A percentile compares a stretch with the other conserved stretches of the same genome.
These are phyloP conservation scores for Alcedo quadribrachys DNA, from an alignment of 2,797 vertebrate genomes.

Conservation along the genomic window DNA sequence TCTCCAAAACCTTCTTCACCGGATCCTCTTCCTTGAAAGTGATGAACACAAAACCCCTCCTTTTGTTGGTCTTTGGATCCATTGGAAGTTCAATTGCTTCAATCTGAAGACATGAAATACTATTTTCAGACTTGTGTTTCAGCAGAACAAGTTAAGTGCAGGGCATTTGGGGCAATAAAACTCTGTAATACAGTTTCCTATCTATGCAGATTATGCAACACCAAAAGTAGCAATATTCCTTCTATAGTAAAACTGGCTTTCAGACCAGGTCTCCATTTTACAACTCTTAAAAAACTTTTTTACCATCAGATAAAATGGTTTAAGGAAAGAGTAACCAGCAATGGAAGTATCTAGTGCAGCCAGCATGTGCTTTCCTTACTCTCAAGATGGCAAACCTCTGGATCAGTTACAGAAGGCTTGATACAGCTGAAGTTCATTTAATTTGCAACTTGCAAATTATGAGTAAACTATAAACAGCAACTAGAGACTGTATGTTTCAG, in stretches of 20 bases:
- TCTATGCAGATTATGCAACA: neutral
- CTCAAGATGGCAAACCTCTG: neutral
- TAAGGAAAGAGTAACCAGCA: neutral
- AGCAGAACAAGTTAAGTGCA: neutral
- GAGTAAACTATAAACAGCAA: neutral
- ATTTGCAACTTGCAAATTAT: neutral
- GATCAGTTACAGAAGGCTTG: neutral
- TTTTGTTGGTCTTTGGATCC: conserved; percentile 95
- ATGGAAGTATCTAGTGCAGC: neutral
- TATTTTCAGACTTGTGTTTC: conserved; percentile 10
- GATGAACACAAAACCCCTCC: conserved; percentile 97
- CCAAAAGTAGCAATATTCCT: neutral
- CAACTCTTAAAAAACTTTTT: neutral
- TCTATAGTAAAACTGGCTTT: neutral
- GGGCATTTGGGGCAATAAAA: neutral
- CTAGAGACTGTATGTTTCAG: neutral
- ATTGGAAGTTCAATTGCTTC: conserved; percentile 95
- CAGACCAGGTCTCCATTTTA: neutral
- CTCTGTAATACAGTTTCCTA: neutral
- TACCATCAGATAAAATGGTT: neutral
- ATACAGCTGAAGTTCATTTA: neutral
- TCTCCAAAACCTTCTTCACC: conserved; percentile 95
- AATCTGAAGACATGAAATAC: conserved; percentile 80
- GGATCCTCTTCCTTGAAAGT: conserved; percentile 95
- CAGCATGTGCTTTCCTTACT: neutral